A percentile compares a stretch with the other conserved stretches of the same genome.
Conservation (phyloP, 2,113 vertebrate genomes). For the Cebus imitator region DNA sequence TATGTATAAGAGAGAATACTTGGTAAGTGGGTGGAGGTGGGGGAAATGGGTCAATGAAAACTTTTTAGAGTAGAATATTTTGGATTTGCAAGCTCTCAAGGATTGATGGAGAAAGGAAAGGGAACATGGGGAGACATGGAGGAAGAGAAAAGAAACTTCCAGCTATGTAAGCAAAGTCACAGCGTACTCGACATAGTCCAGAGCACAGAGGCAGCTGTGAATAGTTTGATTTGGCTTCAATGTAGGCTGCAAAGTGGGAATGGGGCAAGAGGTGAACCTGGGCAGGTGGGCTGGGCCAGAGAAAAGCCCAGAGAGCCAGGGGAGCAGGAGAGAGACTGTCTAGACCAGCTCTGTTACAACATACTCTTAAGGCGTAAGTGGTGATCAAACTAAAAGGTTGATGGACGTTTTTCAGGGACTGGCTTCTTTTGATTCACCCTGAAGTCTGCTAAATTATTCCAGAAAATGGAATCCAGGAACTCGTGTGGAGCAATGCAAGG, state of each 20-base stretch:
- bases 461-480: neutral
- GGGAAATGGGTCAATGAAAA: neutral
- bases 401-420: neutral
- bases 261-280: neutral
- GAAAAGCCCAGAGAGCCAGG: neutral
- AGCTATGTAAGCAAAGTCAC: neutral
- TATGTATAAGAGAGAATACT: neutral
- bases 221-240: slow-evolving; percentile 43
- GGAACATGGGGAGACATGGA: neutral
- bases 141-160: neutral
- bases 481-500: neutral
- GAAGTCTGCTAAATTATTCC: neutral
- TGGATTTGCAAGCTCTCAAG: neutral
- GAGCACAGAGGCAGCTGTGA: neutral
- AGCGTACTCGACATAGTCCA: neutral
- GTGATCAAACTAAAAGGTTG: neutral
- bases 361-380: neutral
- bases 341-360: neutral
- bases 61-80: neutral
- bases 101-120: neutral
- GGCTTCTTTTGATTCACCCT: neutral
- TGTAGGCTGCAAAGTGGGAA: neutral
- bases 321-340: neutral
- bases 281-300: neutral
- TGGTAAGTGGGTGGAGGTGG: neutral